These are phyloP conservation scores for Vireo altiloquus DNA, from an alignment of 2,113 vertebrate species.

Conservation along the genomic window DNA sequence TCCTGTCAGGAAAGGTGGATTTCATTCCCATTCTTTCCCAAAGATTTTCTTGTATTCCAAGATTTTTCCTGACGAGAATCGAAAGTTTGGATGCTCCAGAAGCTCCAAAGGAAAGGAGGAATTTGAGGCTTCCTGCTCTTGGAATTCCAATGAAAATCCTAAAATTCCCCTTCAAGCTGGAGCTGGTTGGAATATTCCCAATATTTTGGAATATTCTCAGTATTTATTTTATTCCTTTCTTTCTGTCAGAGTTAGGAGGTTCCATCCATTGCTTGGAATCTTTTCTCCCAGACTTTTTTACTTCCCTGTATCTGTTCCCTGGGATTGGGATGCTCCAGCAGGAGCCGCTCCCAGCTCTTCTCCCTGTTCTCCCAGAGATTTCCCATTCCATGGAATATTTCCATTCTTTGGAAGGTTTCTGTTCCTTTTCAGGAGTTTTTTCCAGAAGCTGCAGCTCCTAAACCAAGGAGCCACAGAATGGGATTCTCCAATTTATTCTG, in stretches of 20 bases:
- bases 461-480: neutral
- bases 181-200: neutral
- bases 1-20: neutral
- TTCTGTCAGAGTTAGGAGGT: neutral
- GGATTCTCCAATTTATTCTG: neutral
- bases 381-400: neutral
- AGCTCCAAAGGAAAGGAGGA: neutral
- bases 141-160: slow-evolving; percentile 31
- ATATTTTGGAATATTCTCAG: neutral
- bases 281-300: neutral
- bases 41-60: neutral
- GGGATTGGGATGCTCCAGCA: neutral
- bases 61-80: neutral
- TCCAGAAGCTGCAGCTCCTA: neutral
- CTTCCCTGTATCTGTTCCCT: accelerated
- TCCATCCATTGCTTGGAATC: neutral
- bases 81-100: neutral
- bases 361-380: neutral
- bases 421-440: neutral
- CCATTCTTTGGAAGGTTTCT: accelerated
- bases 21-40: neutral
- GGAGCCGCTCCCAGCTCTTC: neutral
- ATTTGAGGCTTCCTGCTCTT: neutral
- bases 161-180: neutral
- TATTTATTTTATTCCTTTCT: neutral